Base-by-base conservation (phyloP, 2,888 invertebrate genomes). In the Abrostola triplasia region DNA sequence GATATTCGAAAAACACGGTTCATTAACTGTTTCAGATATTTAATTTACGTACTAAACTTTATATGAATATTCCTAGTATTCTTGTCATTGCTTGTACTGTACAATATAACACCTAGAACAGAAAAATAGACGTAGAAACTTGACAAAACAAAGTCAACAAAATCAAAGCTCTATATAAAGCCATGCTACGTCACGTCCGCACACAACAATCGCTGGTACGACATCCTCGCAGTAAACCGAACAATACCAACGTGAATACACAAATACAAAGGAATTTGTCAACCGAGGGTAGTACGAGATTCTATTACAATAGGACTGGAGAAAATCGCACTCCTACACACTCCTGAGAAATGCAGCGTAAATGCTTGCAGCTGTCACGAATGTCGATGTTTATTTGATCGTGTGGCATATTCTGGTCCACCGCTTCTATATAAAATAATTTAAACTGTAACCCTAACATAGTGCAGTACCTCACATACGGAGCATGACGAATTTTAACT, bases 221-320 rank as follows among this genome's bases (percentile, higher is more conserved):
- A 54, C 49, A 53, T 1, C 64, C 48, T n/a, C 10, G 53, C 50
- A 47, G 64, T 57, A 64, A 48, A 57, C 53, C 59, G 64, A 53
- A 59, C 70, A 59, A 47, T 38, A 42, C 36, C 35, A 13, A 50
- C 53, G 54, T 53, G 53, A 71, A 74, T 74, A 57, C 58, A 62
- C 57, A 67, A 67, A 73, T 51, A 72, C 35, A 47, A 57, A 36
- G 48, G 48, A 58, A 73, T 73, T 59, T 52, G 47, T 61, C 35
- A 70, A 40, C 10, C 6, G 35, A 11, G 11, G 35, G 24, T 44
- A 13, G 13, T 8, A 44, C 5, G 10, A 13, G 7, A 44, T 47
- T 8, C 13, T 13, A 47, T 13, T 9, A 24, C 44, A 47, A 24
- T 47, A 13, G 9, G 8, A 8, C 7, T 47, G 13, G 13, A 8